phyloP scores from a whole-genome alignment of 2,888 invertebrate species.

The Melanotus villosus region DNA sequence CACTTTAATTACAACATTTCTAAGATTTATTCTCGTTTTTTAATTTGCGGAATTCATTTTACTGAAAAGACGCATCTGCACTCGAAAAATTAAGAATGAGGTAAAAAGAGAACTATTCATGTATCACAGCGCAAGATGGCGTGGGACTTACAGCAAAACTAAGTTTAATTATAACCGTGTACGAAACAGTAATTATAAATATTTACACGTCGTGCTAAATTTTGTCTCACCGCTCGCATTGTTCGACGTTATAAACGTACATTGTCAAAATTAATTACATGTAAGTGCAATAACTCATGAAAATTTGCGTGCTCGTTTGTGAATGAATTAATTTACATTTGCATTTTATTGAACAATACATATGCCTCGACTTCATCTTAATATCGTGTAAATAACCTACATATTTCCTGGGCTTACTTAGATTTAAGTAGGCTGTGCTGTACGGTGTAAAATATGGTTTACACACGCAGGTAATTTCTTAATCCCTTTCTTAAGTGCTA shows the following conservation, averaged over 20 bases:
- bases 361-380: constrained; percentile 4
- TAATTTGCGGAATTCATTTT: constrained; percentile 42
- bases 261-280: constrained; percentile 28
- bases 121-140: too few relatives aligned
- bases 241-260: constrained; percentile 11
- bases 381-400: too few relatives aligned
- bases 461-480: too few relatives aligned
- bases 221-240: not conserved
- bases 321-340: constrained; percentile 19
- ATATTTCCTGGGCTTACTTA: too few relatives aligned
- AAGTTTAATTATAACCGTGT: not conserved
- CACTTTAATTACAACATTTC: constrained; percentile 57
- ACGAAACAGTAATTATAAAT: not conserved
- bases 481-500: too few relatives aligned
- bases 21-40: constrained; percentile 53
- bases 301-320: constrained; percentile 15
- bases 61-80: constrained; percentile 34
- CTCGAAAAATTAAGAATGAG: constrained; percentile 11
- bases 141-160: too few relatives aligned
- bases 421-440: too few relatives aligned
- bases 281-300: too few relatives aligned
- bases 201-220: not conserved
- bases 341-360: not conserved
- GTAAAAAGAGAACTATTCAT: not conserved
- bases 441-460: too few relatives aligned